Conservation (phyloP, 2,888 invertebrate genomes). For the Saturnia pavonia region DNA sequence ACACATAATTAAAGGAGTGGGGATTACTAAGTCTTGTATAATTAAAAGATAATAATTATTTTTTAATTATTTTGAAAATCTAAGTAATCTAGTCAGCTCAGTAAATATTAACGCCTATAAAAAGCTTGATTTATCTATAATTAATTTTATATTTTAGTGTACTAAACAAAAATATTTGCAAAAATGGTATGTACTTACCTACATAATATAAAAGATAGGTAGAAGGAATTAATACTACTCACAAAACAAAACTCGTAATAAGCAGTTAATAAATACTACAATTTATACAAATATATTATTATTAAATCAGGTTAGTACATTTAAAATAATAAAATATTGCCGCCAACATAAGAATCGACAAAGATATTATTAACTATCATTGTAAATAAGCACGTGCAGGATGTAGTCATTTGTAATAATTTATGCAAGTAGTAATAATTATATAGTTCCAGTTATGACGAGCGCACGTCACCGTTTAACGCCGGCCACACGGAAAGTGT, state of each 20-base stretch:
- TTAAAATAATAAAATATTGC: neutral
- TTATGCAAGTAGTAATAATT: neutral
- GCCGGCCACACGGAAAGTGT: conserved; percentile 23
- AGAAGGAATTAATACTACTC: neutral
- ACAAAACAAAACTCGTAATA: neutral
- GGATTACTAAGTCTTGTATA: neutral
- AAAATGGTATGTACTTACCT: neutral
- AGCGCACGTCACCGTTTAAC: conserved; percentile 8
- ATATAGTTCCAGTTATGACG: conserved; percentile 5
- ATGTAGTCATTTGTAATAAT: neutral
- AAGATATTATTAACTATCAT: neutral
- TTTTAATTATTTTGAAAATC: neutral
- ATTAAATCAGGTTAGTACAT: neutral
- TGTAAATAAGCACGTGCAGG: neutral
- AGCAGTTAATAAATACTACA: neutral
- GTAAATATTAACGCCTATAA: neutral
- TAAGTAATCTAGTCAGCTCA: too few species aligned
- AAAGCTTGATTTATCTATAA: neutral
- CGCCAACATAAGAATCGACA: neutral
- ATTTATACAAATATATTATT: neutral
- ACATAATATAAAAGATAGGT: too few species aligned
- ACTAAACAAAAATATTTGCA: neutral
- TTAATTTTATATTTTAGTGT: neutral
- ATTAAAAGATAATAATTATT: neutral
- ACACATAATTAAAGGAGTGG: neutral